Evolutionary conservation across 2,113 vertebrate genomes (phyloP).

Genomic region (Mola mola): DNA sequence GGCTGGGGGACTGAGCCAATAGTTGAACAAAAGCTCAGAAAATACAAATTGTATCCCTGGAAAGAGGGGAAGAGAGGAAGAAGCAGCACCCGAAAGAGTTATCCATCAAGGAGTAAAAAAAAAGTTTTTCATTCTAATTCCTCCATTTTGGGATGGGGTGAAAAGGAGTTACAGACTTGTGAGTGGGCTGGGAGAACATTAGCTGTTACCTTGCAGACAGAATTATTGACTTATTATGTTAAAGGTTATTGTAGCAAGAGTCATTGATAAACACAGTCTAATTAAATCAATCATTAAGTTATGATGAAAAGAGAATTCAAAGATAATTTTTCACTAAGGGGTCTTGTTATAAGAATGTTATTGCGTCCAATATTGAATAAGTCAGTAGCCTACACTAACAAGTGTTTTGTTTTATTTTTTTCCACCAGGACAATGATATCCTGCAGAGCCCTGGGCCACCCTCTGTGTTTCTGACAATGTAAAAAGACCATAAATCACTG

Average conservation of each 20-base stretch:
- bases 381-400: too few relatives aligned
- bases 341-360: too few relatives aligned
- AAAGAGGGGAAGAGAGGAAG: slow-evolving; percentile 3
- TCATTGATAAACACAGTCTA: too few relatives aligned
- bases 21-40: slow-evolving; percentile 41
- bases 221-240: too few relatives aligned
- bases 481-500: slow-evolving; percentile 30
- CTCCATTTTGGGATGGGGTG: slow-evolving; percentile 4
- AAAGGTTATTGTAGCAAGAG: too few relatives aligned
- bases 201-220: too few relatives aligned
- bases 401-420: not conserved
- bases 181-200: too few relatives aligned
- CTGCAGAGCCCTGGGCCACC: slow-evolving; percentile 17
- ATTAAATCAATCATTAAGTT: too few relatives aligned
- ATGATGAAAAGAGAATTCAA: too few relatives aligned
- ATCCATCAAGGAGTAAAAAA: slow-evolving; percentile 1
- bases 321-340: too few relatives aligned
- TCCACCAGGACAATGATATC: slow-evolving; percentile 3
- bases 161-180: slow-evolving; percentile 43
- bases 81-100: slow-evolving; percentile 4
- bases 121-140: too few relatives aligned
- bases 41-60: slow-evolving; percentile 3
- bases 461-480: slow-evolving; percentile 31
- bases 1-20: slow-evolving; percentile 18
- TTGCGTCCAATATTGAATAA: too few relatives aligned